A percentile compares a stretch with the other conserved stretches of the same genome.
Evolutionary conservation across 1,140 invertebrate genomes (phyloP).

Genomic region (Bombus turneri): DNA sequence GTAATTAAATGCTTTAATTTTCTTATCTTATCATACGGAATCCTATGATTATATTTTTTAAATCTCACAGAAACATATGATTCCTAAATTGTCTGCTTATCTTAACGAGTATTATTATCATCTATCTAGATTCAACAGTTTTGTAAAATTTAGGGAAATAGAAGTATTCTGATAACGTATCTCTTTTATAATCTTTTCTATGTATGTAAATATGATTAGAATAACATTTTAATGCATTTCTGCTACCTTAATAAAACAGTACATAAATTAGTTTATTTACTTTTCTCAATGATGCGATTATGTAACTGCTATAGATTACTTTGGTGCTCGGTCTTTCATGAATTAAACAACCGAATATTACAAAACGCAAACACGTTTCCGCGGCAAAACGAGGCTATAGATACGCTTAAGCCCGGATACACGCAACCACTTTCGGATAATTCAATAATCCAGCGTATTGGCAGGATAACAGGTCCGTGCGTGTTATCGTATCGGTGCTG

Average conservation of each 20-base stretch:
- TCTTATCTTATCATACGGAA: neutral
- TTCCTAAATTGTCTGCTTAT: neutral
- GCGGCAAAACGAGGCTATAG: no score
- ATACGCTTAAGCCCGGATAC: neutral
- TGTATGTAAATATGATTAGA: no score
- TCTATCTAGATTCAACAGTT: neutral
- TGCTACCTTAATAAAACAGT: neutral
- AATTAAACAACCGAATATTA: neutral
- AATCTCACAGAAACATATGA: neutral
- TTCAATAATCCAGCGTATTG: constrained; percentile 4
- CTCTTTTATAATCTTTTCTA: no score
- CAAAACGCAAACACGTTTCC: neutral
- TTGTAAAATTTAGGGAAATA: neutral
- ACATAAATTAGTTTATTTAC: no score
- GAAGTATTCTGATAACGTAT: neutral
- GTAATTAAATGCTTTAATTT: neutral
- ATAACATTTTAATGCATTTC: neutral
- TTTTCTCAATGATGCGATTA: no score
- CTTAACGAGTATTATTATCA: neutral
- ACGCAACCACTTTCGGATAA: neutral
- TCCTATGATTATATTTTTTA: neutral
- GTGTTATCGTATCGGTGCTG: neutral
- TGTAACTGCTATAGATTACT: neutral
- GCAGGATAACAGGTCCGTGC: neutral
- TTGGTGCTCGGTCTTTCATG: neutral